Evolutionary conservation across 2,113 vertebrate species (phyloP).

Genomic region (Myxocyprinus asiaticus): DNA sequence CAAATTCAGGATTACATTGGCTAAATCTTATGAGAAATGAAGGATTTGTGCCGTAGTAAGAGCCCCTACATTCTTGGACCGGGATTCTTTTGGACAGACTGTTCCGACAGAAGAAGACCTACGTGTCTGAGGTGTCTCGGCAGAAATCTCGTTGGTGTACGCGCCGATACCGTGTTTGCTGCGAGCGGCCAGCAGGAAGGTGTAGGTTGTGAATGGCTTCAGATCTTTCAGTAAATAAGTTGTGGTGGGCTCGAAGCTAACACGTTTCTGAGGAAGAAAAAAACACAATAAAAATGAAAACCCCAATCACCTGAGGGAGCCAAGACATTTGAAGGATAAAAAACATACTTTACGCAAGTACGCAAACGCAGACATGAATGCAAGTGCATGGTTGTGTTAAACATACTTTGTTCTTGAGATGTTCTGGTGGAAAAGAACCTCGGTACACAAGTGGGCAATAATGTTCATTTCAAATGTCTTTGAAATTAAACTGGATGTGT

Average conservation of each 20-base stretch:
- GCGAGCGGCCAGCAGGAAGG: slow-evolving; percentile 91
- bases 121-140: slow-evolving; percentile 98
- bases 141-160: slow-evolving; percentile 94
- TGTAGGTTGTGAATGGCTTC: slow-evolving; percentile 93
- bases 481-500: too few relatives aligned
- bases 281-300: neutral
- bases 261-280: slow-evolving; percentile 77
- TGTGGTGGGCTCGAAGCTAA: slow-evolving; percentile 89
- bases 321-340: too few relatives aligned
- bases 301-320: too few relatives aligned
- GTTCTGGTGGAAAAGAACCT: too few relatives aligned
- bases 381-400: too few relatives aligned
- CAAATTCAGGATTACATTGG: neutral
- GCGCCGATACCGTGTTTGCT: slow-evolving; percentile 94
- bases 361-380: too few relatives aligned
- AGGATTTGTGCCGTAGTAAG: slow-evolving; percentile 33
- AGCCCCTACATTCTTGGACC: slow-evolving; percentile 4
- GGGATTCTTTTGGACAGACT: too few relatives aligned
- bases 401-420: too few relatives aligned
- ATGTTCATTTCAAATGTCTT: too few relatives aligned
- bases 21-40: slow-evolving; percentile 12
- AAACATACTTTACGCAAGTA: too few relatives aligned
- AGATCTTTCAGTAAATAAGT: slow-evolving; percentile 92
- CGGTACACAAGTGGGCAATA: too few relatives aligned
- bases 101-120: slow-evolving; percentile 81